A percentile compares a stretch with the other conserved stretches of the same genome.
Conservation (phyloP, 1,140 invertebrate species). For the Zaprionus gabonicus region DNA sequence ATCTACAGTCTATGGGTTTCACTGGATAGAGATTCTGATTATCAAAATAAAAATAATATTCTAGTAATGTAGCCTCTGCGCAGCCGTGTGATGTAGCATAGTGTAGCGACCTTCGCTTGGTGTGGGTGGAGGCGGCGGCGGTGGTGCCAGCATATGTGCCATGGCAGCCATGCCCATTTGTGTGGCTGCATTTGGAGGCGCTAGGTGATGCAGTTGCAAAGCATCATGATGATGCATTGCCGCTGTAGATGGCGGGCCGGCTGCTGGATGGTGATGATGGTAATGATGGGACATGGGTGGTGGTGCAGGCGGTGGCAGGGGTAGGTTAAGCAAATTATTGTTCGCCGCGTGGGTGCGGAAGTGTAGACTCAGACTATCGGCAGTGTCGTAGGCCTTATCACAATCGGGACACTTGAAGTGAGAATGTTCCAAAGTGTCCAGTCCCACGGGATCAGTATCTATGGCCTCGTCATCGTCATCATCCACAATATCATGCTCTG, state of each 20-base stretch:
- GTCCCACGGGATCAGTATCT: slow-evolving; percentile 73
- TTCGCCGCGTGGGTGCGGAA: slow-evolving; percentile 74
- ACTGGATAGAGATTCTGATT: neutral
- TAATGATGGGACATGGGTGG: slow-evolving; percentile 71
- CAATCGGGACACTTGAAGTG: slow-evolving; percentile 83
- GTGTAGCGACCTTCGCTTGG: slow-evolving; percentile 71
- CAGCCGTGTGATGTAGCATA: slow-evolving; percentile 70
- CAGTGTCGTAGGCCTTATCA: slow-evolving; percentile 79
- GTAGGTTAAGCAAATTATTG: slow-evolving; percentile 70
- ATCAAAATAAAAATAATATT: neutral
- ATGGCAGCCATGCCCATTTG: slow-evolving; percentile 79
- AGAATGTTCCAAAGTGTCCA: slow-evolving; percentile 62
- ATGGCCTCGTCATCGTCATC: slow-evolving; percentile 77
- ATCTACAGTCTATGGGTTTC: slow-evolving; percentile 16
- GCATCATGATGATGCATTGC: slow-evolving; percentile 63
- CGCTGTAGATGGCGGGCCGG: slow-evolving; percentile 36
- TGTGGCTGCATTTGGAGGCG: slow-evolving; percentile 66
- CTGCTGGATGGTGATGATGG: slow-evolving; percentile 56
- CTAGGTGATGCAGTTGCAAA: slow-evolving; percentile 66
- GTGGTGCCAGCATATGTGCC: slow-evolving; percentile 76
- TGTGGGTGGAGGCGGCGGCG: slow-evolving; percentile 71
- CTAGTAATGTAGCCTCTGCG: slow-evolving; percentile 67
- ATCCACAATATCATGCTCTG: slow-evolving; percentile 69
- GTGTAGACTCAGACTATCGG: slow-evolving; percentile 73
- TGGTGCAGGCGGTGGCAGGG: slow-evolving; percentile 59